Base-by-base conservation (phyloP, 2,888 invertebrate species). In the Notocelia uddmanniana region DNA sequence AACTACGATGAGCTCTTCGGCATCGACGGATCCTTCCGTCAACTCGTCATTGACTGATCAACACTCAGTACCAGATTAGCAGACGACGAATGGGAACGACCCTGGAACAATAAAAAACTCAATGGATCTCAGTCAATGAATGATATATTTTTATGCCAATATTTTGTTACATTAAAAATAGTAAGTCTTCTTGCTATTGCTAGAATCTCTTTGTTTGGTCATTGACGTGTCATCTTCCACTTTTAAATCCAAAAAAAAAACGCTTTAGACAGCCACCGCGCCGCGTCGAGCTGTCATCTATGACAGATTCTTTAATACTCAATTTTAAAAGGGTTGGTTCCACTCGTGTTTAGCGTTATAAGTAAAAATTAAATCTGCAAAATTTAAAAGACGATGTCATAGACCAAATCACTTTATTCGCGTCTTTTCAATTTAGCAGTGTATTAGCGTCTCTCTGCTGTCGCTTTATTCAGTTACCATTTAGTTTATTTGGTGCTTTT, bases 11-110 rank as follows among this genome's bases (percentile, higher is more conserved):
- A 98, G 82, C 94, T 98, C 3, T 98, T 98, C 81, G 98, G 98
- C n/a, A 95, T 98, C 81, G 98, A 98, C 81, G 98, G 98, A 52
- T 97, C 97, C 60, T 98, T 98, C 94, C 95, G 97, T 81, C 97
- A 98, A 88, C 92, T 98, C 72, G 95, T 96, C 80, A 97, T 98
- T 81, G 97, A 97, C 93, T 97, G 79, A 66, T 50, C 60, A 31
- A 31, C 41, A 41, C 45, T 13, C 13, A 26, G 26, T 66, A 54
- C 23, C 52, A 57, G 67, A 59, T 41, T 48, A 74, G 58, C 67
- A 67, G 19, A 57, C 26, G 31, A 31, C 31, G 31, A 6, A 69
- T 62, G 34, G n/a, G n/a, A 57, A 64, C n/a, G 59, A 68, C 52
- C 68, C 37, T 37, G 26, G 21, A 15, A 18, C 31, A n/a, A n/a